Evolutionary conservation across 2,797 vertebrate species (phyloP).

Genomic region (Aplochiton taeniatus): DNA sequence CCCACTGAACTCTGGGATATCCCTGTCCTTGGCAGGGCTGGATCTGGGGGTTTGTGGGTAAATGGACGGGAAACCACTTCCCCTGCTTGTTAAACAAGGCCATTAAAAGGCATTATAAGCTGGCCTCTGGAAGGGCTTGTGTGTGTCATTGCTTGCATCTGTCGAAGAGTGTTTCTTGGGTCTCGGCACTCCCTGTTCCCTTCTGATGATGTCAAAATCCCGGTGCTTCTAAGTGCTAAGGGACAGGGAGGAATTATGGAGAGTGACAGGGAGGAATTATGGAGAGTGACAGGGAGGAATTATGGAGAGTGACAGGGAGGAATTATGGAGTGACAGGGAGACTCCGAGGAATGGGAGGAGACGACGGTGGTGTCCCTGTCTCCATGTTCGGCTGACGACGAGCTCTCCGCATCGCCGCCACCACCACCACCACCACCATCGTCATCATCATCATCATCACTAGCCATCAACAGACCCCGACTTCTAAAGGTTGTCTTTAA

Average conservation of each 20-base stretch:
- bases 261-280: constrained; percentile 26
- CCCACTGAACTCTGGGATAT: constrained; percentile 76
- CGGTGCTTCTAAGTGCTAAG: constrained; percentile 32
- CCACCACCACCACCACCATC: neutral
- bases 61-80: constrained; percentile 72
- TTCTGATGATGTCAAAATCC: constrained; percentile 57
- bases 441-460: neutral
- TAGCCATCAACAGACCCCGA: too few species aligned
- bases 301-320: constrained; percentile 4
- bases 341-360: constrained; percentile 7
- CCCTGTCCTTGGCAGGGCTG: constrained; percentile 62
- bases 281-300: constrained; percentile 2
- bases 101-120: constrained; percentile 75
- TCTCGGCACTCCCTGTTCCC: constrained; percentile 44
- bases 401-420: too few species aligned
- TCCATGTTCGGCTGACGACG: too few species aligned
- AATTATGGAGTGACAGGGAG: neutral
- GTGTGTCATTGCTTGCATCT: constrained; percentile 72
- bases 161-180: constrained; percentile 59
- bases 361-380: neutral
- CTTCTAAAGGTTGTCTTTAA: neutral
- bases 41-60: constrained; percentile 71
- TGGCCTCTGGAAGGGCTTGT: constrained; percentile 60
- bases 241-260: constrained; percentile 31
- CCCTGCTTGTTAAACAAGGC: constrained; percentile 79